Evolutionary conservation across 2,797 vertebrate species (phyloP).

Genomic region (Anableps anableps): DNA sequence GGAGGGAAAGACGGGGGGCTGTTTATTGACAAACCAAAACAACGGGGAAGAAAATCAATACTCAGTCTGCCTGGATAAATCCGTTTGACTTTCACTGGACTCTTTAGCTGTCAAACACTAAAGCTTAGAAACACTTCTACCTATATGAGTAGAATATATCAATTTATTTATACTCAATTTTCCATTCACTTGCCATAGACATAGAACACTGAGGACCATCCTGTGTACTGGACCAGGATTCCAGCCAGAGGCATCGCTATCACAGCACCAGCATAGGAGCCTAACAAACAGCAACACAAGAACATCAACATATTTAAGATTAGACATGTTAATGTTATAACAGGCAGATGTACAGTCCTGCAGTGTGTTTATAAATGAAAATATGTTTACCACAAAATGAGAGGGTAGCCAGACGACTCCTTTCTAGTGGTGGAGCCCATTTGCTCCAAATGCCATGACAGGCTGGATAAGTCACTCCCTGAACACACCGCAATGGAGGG

Average conservation of each 20-base stretch:
- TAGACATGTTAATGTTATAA: background rate
- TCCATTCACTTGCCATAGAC: slow-evolving; percentile 87
- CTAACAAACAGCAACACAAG: slow-evolving; percentile 65
- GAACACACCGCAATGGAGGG: slow-evolving; percentile 39
- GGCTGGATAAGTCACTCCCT: slow-evolving; percentile 98
- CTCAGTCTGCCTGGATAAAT: slow-evolving; percentile 67
- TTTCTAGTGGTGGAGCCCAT: slow-evolving; percentile 96
- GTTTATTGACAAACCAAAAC: slow-evolving; percentile 71
- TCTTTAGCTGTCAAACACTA: slow-evolving; percentile 40
- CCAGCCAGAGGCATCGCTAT: slow-evolving; percentile 96
- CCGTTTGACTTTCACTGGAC: slow-evolving; percentile 73
- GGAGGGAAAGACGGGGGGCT: slow-evolving; percentile 38
- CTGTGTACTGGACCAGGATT: slow-evolving; percentile 93
- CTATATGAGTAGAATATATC: background rate
- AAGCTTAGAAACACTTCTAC: slow-evolving; percentile 24
- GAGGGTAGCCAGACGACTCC: slow-evolving; percentile 94
- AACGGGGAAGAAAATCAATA: slow-evolving; percentile 72
- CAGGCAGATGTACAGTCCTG: background rate
- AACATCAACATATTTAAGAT: background rate
- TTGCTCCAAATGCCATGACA: slow-evolving; percentile 99
- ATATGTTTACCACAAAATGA: slow-evolving; percentile 91
- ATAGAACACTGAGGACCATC: slow-evolving; percentile 97
- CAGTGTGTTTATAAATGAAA: background rate
- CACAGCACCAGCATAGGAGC: slow-evolving; percentile 95
- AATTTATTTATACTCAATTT: background rate